These are phyloP conservation scores for Microtus pennsylvanicus DNA, from an alignment of 2,113 vertebrate genomes.

Conservation along the genomic window DNA sequence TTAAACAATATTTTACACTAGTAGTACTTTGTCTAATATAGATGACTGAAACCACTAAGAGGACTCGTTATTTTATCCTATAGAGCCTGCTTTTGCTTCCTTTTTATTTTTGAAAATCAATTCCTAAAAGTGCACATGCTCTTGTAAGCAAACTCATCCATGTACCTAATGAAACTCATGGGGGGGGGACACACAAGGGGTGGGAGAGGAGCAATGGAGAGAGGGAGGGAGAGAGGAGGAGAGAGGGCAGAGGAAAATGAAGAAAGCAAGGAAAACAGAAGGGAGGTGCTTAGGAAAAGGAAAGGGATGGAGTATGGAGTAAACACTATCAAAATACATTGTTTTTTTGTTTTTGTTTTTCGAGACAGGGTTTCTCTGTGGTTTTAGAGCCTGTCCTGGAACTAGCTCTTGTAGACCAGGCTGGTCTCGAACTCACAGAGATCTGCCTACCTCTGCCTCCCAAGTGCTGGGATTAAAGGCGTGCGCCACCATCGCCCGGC, in stretches of 20 bases:
- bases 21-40: not conserved
- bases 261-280: not conserved
- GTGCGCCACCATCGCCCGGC: no score
- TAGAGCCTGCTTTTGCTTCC: not conserved
- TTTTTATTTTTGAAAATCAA: not conserved
- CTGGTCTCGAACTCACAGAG: no score
- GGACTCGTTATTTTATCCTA: conserved; percentile 29
- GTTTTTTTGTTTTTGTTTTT: no score
- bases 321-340: not conserved
- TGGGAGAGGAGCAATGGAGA: not conserved
- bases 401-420: no score
- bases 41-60: conserved; percentile 2
- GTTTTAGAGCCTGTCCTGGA: no score
- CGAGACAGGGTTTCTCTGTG: no score
- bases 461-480: no score
- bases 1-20: not conserved
- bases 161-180: not conserved
- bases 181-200: not conserved
- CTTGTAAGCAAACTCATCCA: not conserved
- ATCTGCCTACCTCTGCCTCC: no score
- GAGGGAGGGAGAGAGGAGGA: not conserved
- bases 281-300: not conserved
- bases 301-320: not conserved
- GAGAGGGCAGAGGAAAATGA: no score
- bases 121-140: no score